phyloP scores from a whole-genome alignment of 2,888 invertebrate species.

The Drosophila anomelani region DNA sequence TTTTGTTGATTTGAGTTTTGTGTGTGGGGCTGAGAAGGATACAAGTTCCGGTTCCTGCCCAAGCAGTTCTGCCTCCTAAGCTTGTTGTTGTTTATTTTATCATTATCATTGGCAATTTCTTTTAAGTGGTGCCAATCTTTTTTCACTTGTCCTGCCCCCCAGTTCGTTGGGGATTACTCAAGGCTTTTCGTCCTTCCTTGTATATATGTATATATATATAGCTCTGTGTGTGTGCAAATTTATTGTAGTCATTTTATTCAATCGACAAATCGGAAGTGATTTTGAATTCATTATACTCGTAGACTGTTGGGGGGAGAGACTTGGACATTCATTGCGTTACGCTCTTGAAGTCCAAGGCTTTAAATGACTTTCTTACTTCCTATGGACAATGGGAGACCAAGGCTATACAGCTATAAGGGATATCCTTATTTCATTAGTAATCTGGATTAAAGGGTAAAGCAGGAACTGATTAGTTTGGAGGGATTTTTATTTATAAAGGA shows the following conservation, averaged over 20 bases:
- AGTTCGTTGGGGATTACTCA: slow-evolving; percentile 67
- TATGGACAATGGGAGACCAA: not conserved
- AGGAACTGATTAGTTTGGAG: not conserved
- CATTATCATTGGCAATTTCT: slow-evolving; percentile 81
- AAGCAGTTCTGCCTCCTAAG: slow-evolving; percentile 49
- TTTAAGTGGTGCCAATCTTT: slow-evolving; percentile 82
- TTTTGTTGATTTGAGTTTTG: slow-evolving; percentile 67
- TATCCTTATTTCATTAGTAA: slow-evolving; percentile 4
- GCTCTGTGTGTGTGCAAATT: slow-evolving; percentile 63
- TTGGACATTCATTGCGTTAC: slow-evolving; percentile 17
- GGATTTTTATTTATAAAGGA: not conserved
- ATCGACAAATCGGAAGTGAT: slow-evolving; percentile 83
- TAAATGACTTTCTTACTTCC: slow-evolving; percentile 26
- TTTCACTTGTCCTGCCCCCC: slow-evolving; percentile 75
- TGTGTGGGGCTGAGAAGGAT: slow-evolving; percentile 47
- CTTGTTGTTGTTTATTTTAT: slow-evolving; percentile 77
- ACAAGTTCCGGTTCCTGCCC: slow-evolving; percentile 61
- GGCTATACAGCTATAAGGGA: not conserved
- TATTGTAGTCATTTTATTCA: slow-evolving; percentile 83
- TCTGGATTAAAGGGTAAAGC: not conserved
- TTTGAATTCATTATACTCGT: slow-evolving; percentile 71
- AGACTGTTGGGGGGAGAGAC: slow-evolving; percentile 40
- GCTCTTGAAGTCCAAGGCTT: slow-evolving; percentile 13
- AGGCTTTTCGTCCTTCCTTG: slow-evolving; percentile 9
- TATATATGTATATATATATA: not conserved